Evolutionary conservation across 1,140 invertebrate genomes (phyloP), one percentile per base, ranked within the genome.

Genomic region (Odontomachus brunneus): DNA sequence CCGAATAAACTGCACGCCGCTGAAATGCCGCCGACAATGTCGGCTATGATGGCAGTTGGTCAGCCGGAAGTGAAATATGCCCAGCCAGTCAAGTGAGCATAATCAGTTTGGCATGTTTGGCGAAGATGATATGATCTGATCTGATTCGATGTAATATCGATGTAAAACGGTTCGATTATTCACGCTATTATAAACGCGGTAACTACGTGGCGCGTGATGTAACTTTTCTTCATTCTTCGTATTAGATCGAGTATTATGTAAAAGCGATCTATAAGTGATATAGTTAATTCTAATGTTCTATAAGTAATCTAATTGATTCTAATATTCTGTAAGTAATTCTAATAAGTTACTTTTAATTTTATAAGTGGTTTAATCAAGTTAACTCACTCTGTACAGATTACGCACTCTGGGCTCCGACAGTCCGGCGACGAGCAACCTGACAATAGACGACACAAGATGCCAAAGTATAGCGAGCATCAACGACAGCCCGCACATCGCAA

Each of bases 51-150:
- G 53, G 86, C 90, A 65, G 76, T 88, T 53, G 89, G 83, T 71
- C 91, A 92, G 66, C 91, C 92, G 5, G 93, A 94, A 90, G 88
- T 94, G 59, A 94, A 94, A 87, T 94, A 92, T 86, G 93, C 93
- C 69, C 92, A 91, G 74, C 92, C 93, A 84, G 90, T 94, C 83
- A 94, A 93, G 93, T 94, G 89, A 91, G 91, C 92, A 84, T 29
- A 75, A 65, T 55, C 4, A 22, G 15, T 26, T 48, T 19, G 26
- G 12, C 33, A 67, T 2, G 5, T 7, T 82, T 29, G 3, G 49
- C 65, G 2, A 2, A 22, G 2, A 48, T 67, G 38, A 44, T 11
- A 7, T 11, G 9, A 44, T 44, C 9, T 44, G 38, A 44, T 11
- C 38, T 44, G 38, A 29, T 72, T 49, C 73, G 62, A 73, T 76